Base-by-base conservation (phyloP, 2,797 vertebrate genomes). In the Vireo griseus region DNA sequence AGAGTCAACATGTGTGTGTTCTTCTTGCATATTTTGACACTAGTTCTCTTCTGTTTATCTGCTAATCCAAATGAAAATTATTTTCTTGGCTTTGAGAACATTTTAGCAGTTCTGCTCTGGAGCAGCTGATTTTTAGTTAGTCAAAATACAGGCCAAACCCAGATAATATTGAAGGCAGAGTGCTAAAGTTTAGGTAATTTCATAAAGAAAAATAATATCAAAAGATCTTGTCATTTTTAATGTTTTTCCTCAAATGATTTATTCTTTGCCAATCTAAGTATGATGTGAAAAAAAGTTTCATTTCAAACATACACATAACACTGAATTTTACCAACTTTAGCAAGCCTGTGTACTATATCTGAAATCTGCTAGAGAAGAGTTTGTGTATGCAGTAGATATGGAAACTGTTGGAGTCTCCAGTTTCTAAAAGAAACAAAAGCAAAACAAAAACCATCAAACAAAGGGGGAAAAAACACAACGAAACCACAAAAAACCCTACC, bases 381-480 rank as follows among this genome's bases (percentile, higher is more conserved):
- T 74, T 74, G 20, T 79, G 18, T 66, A 5, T 76, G n/a, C 42
- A 79, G 16, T 62, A 42, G 59, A 8, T 5, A 4, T 51, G 16
- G 47, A 79, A 89, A 10, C 10, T 66, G 4, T 5, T 75, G 59
- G 24, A 57, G 42, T 68, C 31, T 39, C 10, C 9, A 39, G 10
- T 81, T 83, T 52, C 37, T 51, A 7, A 50, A 86, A 50, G 31
- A 83, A 55, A 44, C 20, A 29, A 66, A 84, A 39, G 4, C 3
- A 25, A 72, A 42, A 9, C 3, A 45, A 52, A 52, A 69, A 47
- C 3, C 29, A 45, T 8, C 21, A 14, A 63, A 51, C 24, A 40
- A 71, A 51, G 17, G 18, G 17, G 0, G 2, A 16, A 48, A 63
- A 20, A 1, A 0, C 4, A 11, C 29, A 63, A 21, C 7, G 22